Conservation (phyloP, 1,140 invertebrate species). For the Lethocerus indicus region DNA sequence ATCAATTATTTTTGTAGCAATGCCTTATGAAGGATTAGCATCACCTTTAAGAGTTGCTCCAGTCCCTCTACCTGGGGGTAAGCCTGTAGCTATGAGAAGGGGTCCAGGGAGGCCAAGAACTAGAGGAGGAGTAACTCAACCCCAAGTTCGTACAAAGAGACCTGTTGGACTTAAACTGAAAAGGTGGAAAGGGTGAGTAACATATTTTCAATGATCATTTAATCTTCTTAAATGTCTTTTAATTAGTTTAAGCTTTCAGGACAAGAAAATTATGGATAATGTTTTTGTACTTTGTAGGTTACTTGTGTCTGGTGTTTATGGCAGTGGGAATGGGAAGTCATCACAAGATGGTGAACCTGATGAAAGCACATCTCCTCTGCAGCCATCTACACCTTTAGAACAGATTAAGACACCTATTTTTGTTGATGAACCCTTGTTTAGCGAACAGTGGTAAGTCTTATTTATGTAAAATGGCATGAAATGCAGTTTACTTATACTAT, state of each 20-base stretch:
- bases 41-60: constrained; percentile 15
- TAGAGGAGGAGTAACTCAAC: constrained; percentile 19
- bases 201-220: not conserved
- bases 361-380: constrained; percentile 8
- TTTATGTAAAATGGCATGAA: too few species aligned
- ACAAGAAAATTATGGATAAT: too few species aligned
- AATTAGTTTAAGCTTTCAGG: too few species aligned
- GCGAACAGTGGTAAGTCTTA: constrained; percentile 13
- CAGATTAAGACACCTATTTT: constrained; percentile 11
- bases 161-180: constrained; percentile 20
- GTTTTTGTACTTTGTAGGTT: constrained; percentile 4
- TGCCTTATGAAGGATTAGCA: constrained; percentile 18
- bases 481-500: too few species aligned
- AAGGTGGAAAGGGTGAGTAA: constrained; percentile 20
- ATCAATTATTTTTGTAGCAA: constrained; percentile 5
- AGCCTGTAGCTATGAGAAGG: constrained; percentile 22
- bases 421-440: constrained; percentile 10
- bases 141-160: constrained; percentile 14
- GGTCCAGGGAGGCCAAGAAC: constrained; percentile 23
- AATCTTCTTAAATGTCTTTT: not conserved
- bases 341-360: constrained; percentile 6
- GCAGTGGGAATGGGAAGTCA: constrained; percentile 16
- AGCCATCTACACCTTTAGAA: constrained; percentile 9
- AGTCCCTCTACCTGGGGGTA: constrained; percentile 15
- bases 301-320: constrained; percentile 17